phyloP scores from a whole-genome alignment of 2,888 invertebrate species.

The Heteropelma amictum region DNA sequence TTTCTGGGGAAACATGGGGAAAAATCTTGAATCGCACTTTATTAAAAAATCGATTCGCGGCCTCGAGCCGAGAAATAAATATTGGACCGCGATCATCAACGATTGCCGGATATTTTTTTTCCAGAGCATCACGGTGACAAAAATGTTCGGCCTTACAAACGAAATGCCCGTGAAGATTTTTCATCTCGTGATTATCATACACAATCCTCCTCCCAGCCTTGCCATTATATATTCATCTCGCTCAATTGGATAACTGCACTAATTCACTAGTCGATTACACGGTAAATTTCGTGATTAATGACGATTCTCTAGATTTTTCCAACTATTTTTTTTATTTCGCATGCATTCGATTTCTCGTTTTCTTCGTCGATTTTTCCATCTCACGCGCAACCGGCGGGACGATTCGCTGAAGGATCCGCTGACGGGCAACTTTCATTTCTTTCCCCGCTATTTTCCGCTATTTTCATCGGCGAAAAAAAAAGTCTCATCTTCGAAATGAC shows the following conservation, averaged over 20 bases:
- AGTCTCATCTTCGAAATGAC: too few species aligned
- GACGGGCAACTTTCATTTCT: too few species aligned
- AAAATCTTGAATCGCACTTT: too few species aligned
- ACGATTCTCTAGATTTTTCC: constrained; percentile 35
- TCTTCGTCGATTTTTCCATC: constrained; percentile 33
- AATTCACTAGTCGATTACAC: constrained; percentile 52
- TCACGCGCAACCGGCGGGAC: background rate
- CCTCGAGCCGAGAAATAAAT: too few species aligned
- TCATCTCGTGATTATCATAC: constrained; percentile 21
- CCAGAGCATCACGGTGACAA: too few species aligned
- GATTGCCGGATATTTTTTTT: too few species aligned
- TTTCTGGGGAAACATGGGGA: too few species aligned
- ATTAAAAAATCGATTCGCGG: too few species aligned
- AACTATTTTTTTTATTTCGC: constrained; percentile 44
- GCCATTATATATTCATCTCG: constrained; percentile 28
- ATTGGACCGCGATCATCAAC: too few species aligned
- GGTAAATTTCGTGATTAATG: constrained; percentile 53
- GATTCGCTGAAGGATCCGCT: too few species aligned
- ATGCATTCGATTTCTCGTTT: constrained; percentile 51
- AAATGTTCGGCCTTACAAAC: constrained; percentile 26
- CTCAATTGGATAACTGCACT: constrained; percentile 45
- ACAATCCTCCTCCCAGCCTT: constrained; percentile 14
- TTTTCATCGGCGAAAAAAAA: too few species aligned
- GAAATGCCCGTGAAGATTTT: constrained; percentile 38
- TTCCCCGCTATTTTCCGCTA: too few species aligned